Base-by-base conservation (phyloP, 2,797 vertebrate species). In the Micromesistius poutassou region DNA sequence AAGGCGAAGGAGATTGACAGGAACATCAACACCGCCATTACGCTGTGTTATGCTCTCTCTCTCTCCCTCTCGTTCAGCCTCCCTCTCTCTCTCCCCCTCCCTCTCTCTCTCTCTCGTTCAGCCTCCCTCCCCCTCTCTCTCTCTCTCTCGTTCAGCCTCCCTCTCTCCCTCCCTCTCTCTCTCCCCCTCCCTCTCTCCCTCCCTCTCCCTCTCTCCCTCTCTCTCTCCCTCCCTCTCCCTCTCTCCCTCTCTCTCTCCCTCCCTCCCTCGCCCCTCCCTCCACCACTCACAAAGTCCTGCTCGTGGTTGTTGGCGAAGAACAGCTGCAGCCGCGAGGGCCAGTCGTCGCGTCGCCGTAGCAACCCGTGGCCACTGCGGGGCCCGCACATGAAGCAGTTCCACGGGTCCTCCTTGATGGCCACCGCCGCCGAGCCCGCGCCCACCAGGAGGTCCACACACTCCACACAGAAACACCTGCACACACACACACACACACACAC, bases 331-430 rank as follows among this genome's bases (percentile, higher is more conserved):
- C 95, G 93, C 30, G 89, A 79, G 75, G 93, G 95, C 97, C 97
- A 99, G 93, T 99, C 97, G 30, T 95, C 94, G 36, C 97, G 93
- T n/a, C 95, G 95, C 31, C 93, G 93, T 81, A 99, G 93, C 14
- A 95, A 73, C 0, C 96, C 97, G 0, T 93, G 93, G 75, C 91
- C 92, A 80, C 82, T 92, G 73, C 91, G 91, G 0, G 95, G 93
- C 22, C 95, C 94, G 25, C 97, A 99, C 96, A 98, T 97, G 92
- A 96, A 98, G 89, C 97, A 98, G 92, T 95, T 96, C 97, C 97
- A 98, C 4, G 97, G 97, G 81, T 98, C 97, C 81, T 97, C 96
- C 70, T 94, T 93, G 22, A 96, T 96, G 0, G 96, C 97, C 0
- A 85, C 87, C 0, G 91, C 91, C 0, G 97, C 96, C 0, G 96